phyloP scores from a whole-genome alignment of 2,888 invertebrate species.

The Mesorhabditis belari region DNA sequence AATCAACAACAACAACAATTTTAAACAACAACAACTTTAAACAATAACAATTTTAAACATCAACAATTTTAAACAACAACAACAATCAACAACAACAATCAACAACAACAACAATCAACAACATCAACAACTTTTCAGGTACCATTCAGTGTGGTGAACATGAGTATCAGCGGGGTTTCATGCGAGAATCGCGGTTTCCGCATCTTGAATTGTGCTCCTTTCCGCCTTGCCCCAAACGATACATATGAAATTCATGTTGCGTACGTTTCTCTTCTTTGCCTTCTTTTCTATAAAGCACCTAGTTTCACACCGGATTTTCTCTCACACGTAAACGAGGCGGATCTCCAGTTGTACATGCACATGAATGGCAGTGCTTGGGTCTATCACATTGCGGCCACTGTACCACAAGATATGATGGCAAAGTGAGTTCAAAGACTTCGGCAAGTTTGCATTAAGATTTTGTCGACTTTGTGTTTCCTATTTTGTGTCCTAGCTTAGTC shows the following conservation, averaged over 20 bases:
- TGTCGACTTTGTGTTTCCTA: not conserved
- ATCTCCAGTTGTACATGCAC: slow-evolving; percentile 55
- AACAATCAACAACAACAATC: too few species aligned
- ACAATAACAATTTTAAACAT: too few species aligned
- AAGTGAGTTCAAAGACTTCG: slow-evolving; percentile 7
- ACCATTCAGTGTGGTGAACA: slow-evolving; percentile 62
- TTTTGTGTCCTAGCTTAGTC: not conserved
- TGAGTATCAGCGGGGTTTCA: slow-evolving; percentile 59
- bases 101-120: too few species aligned
- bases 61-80: too few species aligned
- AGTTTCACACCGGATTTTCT: slow-evolving; percentile 80
- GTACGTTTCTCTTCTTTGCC: slow-evolving; percentile 49
- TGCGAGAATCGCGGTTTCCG: slow-evolving; percentile 64
- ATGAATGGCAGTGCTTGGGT: slow-evolving; percentile 52
- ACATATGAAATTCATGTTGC: slow-evolving; percentile 75
- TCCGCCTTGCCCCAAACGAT: slow-evolving; percentile 68
- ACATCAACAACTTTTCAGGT: too few species aligned
- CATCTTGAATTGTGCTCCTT: slow-evolving; percentile 69
- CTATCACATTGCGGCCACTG: slow-evolving; percentile 68
- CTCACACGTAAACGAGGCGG: slow-evolving; percentile 66
- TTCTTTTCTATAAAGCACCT: too few species aligned
- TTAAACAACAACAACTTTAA: too few species aligned
- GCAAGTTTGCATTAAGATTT: not conserved
- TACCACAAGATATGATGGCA: slow-evolving; percentile 56
- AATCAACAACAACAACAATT: too few species aligned